A percentile compares a stretch with the other conserved stretches of the same genome.
These are phyloP conservation scores for Harpagoxenus sublaevis DNA, from an alignment of 2,888 invertebrate genomes.

Conservation along the genomic window DNA sequence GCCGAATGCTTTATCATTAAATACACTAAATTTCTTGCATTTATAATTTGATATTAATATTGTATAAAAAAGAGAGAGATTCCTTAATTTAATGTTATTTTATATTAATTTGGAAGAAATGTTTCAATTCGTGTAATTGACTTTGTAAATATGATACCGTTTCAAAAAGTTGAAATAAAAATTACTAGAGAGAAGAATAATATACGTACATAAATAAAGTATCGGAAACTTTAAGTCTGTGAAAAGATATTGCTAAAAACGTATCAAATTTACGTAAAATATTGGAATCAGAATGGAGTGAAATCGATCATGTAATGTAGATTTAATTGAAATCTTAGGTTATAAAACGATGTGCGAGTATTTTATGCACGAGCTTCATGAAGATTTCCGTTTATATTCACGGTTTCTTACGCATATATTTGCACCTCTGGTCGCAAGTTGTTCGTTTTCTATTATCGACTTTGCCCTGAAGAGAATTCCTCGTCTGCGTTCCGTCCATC, in stretches of 20 bases:
- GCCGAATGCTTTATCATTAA: neutral
- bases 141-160: neutral
- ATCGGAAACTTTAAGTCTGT: neutral
- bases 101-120: neutral
- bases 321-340: slow-evolving; percentile 1
- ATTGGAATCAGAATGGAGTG: neutral
- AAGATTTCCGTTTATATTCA: neutral
- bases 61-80: neutral
- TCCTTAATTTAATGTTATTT: neutral
- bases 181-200: neutral
- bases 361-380: neutral
- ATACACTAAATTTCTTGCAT: neutral
- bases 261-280: neutral
- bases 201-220: neutral
- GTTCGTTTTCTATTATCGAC: neutral
- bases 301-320: neutral
- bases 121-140: neutral
- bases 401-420: neutral
- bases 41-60: neutral
- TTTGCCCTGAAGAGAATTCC: slow-evolving; percentile 42
- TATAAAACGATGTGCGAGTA: neutral
- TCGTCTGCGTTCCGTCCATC: slow-evolving; percentile 29
- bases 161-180: neutral
- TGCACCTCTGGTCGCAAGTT: neutral
- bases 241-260: neutral